Conservation (phyloP, 2,113 vertebrate species). For the Prinia subflava region DNA sequence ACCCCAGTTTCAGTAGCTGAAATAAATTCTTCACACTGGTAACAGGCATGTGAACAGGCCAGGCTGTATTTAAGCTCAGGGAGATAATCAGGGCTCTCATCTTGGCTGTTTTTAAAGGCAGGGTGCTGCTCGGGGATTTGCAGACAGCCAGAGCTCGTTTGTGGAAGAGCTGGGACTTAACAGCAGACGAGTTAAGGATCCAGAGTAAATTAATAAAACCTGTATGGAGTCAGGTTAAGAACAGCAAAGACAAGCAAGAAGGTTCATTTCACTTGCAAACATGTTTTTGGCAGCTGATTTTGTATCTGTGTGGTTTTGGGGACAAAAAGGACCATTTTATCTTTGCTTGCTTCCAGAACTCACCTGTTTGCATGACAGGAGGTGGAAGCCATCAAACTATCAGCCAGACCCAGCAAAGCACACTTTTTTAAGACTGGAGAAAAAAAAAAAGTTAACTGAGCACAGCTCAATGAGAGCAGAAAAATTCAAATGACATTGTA, state of each 20-base stretch:
- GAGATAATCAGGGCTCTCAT: background rate
- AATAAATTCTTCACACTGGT: constrained; percentile 8
- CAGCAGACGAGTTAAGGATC: constrained; percentile 8
- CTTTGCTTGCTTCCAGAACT: background rate
- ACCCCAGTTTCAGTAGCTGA: background rate
- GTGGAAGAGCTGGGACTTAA: background rate
- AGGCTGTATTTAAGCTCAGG: background rate
- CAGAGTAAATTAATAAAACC: constrained; percentile 35
- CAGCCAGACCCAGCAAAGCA: background rate
- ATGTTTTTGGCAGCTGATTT: background rate
- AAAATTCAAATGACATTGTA: background rate
- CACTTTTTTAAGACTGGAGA: background rate
- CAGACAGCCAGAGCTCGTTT: background rate
- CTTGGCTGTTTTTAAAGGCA: background rate
- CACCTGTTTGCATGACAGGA: background rate
- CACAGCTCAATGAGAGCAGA: background rate
- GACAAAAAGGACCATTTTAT: background rate
- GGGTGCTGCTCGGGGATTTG: background rate
- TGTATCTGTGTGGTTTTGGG: background rate
- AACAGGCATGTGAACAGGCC: background rate
- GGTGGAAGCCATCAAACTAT: background rate
- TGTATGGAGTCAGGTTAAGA: background rate
- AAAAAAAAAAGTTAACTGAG: background rate
- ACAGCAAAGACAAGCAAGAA: background rate
- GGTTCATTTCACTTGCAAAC: background rate